A percentile compares a stretch with the other conserved stretches of the same genome.
These are phyloP conservation scores for Oreochromis aureus DNA, from an alignment of 2,113 vertebrate genomes.

Conservation along the genomic window DNA sequence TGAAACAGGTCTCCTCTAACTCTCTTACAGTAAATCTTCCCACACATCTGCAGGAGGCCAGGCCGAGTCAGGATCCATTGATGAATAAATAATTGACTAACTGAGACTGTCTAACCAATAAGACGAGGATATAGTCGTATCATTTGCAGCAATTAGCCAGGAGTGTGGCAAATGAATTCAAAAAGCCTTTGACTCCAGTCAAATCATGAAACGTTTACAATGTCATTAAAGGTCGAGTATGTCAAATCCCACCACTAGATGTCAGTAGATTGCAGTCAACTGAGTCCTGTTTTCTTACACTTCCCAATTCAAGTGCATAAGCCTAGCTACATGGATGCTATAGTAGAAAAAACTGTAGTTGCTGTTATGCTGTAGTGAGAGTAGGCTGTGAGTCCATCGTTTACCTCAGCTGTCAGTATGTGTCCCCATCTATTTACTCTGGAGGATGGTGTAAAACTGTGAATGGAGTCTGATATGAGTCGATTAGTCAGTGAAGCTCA, in stretches of 20 bases:
- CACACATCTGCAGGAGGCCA: background rate
- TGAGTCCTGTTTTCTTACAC: background rate
- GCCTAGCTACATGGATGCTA: background rate
- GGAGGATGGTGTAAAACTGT: background rate
- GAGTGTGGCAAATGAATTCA: background rate
- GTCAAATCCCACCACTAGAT: background rate
- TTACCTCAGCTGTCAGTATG: background rate
- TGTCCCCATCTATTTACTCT: background rate
- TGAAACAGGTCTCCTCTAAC: background rate
- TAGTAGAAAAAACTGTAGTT: background rate
- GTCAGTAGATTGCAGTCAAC: background rate
- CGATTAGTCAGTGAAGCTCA: background rate
- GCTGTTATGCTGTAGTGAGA: background rate
- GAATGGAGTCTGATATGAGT: background rate
- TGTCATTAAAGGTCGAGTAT: background rate
- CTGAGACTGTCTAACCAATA: background rate
- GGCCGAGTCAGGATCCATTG: background rate
- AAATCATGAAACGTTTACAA: background rate
- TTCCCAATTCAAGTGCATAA: background rate
- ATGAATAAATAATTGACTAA: background rate
- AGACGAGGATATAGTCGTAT: background rate
- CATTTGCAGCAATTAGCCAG: background rate
- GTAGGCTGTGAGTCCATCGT: background rate
- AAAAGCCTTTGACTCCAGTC: background rate
- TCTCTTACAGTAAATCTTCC: background rate